phyloP scores from a whole-genome alignment of 2,113 vertebrate genomes.

The Sclerurus mexicanus region DNA sequence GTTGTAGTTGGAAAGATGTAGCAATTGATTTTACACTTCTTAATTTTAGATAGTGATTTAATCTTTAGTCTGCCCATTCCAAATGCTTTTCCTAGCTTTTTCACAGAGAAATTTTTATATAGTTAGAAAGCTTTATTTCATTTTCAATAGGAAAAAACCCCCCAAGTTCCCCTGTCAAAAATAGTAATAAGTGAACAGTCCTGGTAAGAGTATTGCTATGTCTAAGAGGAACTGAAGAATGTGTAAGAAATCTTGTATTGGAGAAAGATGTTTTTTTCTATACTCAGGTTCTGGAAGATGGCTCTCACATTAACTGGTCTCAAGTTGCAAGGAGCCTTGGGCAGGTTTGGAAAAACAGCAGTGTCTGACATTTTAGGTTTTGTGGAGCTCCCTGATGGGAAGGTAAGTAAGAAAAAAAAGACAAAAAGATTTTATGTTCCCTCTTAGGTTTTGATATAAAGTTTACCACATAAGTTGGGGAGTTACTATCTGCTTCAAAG shows the following conservation, averaged over 20 bases:
- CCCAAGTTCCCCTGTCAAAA: not conserved
- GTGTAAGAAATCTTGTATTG: not conserved
- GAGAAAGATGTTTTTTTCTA: not conserved
- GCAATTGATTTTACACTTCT: not conserved
- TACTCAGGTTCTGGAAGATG: constrained; percentile 92
- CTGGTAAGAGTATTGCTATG: not conserved
- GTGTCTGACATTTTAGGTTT: constrained; percentile 86
- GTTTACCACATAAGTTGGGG: not conserved
- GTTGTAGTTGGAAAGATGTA: not conserved
- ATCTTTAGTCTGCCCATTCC: not conserved
- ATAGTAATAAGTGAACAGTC: not conserved
- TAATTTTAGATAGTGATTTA: not conserved
- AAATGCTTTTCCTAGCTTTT: not conserved
- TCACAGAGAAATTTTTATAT: not conserved
- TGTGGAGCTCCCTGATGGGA: constrained; percentile 90
- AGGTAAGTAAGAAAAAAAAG: constrained; percentile 72
- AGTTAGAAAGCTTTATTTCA: not conserved
- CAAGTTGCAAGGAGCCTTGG: constrained; percentile 88
- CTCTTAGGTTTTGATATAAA: not conserved
- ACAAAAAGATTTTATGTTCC: not conserved
- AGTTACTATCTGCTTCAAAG: not conserved
- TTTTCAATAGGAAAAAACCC: not conserved
- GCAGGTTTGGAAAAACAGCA: constrained; percentile 89
- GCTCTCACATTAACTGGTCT: constrained; percentile 87
- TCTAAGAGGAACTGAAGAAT: not conserved